These are phyloP conservation scores for Procavia capensis DNA, from an alignment of 2,113 vertebrate species.

Conservation along the genomic window DNA sequence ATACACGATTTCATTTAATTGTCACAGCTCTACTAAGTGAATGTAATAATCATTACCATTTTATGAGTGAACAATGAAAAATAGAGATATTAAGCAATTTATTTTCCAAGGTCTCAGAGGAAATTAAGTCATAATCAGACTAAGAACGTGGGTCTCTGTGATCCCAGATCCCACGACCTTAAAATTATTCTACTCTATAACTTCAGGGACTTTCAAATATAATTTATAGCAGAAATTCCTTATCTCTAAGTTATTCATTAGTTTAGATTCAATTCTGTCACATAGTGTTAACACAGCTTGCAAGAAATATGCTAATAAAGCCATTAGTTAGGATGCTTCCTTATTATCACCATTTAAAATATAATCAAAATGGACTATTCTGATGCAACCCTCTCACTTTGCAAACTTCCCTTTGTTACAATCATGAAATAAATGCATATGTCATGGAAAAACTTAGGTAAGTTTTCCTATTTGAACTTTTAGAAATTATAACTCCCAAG, in stretches of 20 bases:
- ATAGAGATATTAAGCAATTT: not conserved
- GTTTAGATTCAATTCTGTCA: conserved; percentile 68
- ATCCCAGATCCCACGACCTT: not conserved
- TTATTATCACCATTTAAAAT: conserved; percentile 7
- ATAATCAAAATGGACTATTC: conserved; percentile 12
- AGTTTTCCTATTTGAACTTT: not conserved
- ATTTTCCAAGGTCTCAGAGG: not conserved
- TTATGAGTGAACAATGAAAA: not conserved
- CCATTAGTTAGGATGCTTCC: conserved; percentile 29
- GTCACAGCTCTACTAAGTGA: not conserved
- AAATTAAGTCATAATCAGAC: conserved; percentile 5
- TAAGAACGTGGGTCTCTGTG: not conserved
- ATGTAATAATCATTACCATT: not conserved
- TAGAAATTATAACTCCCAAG: not conserved
- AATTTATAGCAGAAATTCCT: conserved; percentile 40
- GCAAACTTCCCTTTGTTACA: not conserved
- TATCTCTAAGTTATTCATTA: conserved; percentile 67
- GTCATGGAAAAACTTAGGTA: conserved; percentile 5
- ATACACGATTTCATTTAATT: not conserved
- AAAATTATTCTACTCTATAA: not conserved
- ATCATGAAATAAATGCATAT: conserved; percentile 24
- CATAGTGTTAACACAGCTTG: conserved; percentile 34
- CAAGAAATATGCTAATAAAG: conserved; percentile 62
- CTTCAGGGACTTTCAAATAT: not conserved
- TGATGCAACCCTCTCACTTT: not conserved